Evolutionary conservation across 2,888 invertebrate genomes (phyloP).

Genomic region (Drosophila imparisetae): DNA sequence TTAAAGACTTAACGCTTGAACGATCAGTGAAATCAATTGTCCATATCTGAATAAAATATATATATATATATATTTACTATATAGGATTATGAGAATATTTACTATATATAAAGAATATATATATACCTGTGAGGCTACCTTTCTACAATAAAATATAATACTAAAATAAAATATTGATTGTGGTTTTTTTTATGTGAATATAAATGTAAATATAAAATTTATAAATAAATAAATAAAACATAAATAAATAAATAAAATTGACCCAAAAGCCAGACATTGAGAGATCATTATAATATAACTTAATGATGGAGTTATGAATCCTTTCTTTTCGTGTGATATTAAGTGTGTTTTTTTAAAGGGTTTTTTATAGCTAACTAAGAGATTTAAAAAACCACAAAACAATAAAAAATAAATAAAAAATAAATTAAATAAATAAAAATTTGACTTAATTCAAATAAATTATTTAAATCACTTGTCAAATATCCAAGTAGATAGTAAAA

Average conservation of each 20-base stretch:
- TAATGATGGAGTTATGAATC: neutral
- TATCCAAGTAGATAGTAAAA: neutral
- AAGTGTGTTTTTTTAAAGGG: neutral
- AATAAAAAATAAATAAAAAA: neutral
- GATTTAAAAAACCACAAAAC: neutral
- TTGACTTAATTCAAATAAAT: neutral
- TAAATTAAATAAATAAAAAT: neutral
- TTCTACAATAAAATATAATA: no score
- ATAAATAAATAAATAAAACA: no score
- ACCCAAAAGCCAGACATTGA: neutral
- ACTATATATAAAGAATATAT: neutral
- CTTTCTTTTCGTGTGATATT: neutral
- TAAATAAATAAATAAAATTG: neutral
- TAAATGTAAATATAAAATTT: no score
- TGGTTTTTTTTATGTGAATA: no score
- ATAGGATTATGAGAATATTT: neutral
- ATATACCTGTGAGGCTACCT: no score
- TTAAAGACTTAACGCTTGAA: neutral
- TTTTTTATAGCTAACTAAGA: no score
- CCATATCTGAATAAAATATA: neutral
- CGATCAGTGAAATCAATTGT: neutral
- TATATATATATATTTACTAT: no score
- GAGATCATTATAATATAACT: neutral
- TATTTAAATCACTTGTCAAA: neutral
- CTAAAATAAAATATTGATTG: neutral